Evolutionary conservation across 2,797 vertebrate genomes (phyloP).

Genomic region (Micromesistius poutassou): DNA sequence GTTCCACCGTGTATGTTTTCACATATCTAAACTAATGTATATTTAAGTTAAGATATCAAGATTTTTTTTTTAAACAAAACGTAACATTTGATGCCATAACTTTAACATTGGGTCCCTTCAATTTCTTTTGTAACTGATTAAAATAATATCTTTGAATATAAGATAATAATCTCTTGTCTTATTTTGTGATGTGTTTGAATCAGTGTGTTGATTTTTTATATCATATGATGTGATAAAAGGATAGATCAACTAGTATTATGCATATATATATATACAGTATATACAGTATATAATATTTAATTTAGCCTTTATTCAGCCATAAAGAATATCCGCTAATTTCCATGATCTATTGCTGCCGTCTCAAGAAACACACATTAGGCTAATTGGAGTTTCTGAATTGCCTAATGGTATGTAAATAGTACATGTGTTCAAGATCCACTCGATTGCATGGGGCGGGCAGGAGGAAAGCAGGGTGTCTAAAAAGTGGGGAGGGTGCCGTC

Average conservation of each 20-base stretch:
- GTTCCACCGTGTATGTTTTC: neutral
- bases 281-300: neutral
- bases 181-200: conserved; percentile 2
- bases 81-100: neutral
- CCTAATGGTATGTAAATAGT: conserved; percentile 38
- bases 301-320: neutral
- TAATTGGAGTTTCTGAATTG: conserved; percentile 16
- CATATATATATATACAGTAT: neutral
- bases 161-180: neutral
- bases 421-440: conserved; percentile 4
- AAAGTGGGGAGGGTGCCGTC: neutral
- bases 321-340: conserved; percentile 1
- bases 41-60: neutral
- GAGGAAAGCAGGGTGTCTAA: neutral
- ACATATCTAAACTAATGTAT: neutral
- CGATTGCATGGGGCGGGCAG: neutral
- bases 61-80: neutral
- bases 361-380: neutral
- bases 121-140: neutral
- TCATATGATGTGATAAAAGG: neutral
- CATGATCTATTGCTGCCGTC: conserved; percentile 20
- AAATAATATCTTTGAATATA: conserved; percentile 1
- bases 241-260: neutral
- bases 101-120: neutral
- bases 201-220: neutral